These are phyloP conservation scores for Lithophane socia DNA, from an alignment of 2,888 invertebrate species.

Conservation along the genomic window DNA sequence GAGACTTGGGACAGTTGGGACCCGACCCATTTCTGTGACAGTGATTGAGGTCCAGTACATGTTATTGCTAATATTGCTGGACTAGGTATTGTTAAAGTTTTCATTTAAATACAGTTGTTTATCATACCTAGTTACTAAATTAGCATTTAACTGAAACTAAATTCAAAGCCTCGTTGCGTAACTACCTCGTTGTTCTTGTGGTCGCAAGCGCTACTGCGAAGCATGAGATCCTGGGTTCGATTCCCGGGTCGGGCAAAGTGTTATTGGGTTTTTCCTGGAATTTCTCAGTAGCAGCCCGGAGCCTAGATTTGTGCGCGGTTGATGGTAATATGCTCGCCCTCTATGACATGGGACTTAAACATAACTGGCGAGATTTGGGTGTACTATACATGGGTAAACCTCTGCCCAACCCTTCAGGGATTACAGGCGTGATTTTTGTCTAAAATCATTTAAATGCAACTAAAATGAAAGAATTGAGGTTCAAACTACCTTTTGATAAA, in stretches of 20 bases:
- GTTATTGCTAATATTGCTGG: slow-evolving; percentile 38
- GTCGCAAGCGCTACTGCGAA: not conserved
- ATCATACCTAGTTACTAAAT: not conserved
- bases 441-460: not conserved
- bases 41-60: slow-evolving; percentile 52
- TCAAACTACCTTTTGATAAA: not conserved
- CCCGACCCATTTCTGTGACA: slow-evolving; percentile 64
- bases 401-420: not conserved
- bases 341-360: not conserved
- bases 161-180: not conserved
- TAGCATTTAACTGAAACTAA: not conserved
- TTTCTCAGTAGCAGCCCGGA: not conserved
- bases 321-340: not conserved
- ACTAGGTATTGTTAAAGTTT: not conserved
- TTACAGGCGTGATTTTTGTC: not conserved
- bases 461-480: not conserved
- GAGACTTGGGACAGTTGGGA: slow-evolving; percentile 42
- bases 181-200: not conserved
- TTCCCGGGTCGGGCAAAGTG: not conserved
- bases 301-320: not conserved
- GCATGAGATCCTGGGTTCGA: not conserved
- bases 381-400: not conserved
- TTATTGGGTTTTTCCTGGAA: not conserved
- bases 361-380: not conserved
- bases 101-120: slow-evolving; percentile 13